Evolutionary conservation across 2,113 vertebrate genomes (phyloP).

Genomic region (Lamprotornis superbus): DNA sequence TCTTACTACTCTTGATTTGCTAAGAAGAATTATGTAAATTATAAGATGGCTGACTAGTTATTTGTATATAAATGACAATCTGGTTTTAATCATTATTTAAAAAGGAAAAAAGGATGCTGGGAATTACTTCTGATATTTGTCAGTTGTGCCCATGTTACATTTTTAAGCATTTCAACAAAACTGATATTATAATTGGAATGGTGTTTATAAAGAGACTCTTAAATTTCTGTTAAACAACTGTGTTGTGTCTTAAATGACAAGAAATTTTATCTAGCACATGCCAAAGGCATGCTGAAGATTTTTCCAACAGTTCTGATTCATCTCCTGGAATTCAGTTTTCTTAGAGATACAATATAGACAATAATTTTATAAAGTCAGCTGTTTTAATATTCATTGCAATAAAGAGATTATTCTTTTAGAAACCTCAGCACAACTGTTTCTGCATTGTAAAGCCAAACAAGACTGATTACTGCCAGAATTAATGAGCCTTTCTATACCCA

Average conservation of each 20-base stretch:
- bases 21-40: not conserved
- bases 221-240: slow-evolving; percentile 65
- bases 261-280: slow-evolving; percentile 45
- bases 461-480: slow-evolving; percentile 30
- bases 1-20: not conserved
- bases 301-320: slow-evolving; percentile 39
- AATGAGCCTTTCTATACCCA: slow-evolving; percentile 3
- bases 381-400: slow-evolving; percentile 23
- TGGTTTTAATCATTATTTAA: not conserved
- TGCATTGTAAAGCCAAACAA: not conserved
- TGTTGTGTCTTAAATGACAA: slow-evolving; percentile 47
- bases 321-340: slow-evolving; percentile 33
- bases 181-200: not conserved
- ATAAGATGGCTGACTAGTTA: not conserved
- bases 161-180: slow-evolving; percentile 38
- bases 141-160: not conserved
- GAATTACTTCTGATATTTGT: not conserved
- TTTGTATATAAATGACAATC: not conserved
- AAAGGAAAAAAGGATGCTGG: not conserved
- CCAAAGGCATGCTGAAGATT: slow-evolving; percentile 45
- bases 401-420: slow-evolving; percentile 32
- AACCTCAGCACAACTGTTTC: slow-evolving; percentile 3
- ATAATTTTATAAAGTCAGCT: slow-evolving; percentile 35
- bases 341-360: not conserved
- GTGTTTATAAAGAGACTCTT: slow-evolving; percentile 37